Evolutionary conservation across 2,113 vertebrate species (phyloP), one percentile per base, ranked within the genome.

Genomic region (Bos javanicus): DNA sequence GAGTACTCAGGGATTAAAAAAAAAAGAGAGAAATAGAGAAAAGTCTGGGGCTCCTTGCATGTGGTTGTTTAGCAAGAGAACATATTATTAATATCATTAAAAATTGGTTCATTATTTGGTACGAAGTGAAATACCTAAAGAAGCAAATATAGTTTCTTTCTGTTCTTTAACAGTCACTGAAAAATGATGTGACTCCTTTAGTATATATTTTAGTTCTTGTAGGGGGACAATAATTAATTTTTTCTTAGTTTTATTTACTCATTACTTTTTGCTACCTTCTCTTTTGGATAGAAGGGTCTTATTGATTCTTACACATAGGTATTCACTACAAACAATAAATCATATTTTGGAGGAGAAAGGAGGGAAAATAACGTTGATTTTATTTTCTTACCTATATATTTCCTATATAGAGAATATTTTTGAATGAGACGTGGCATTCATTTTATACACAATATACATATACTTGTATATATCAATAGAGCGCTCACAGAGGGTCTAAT

Each of bases 61-160:
- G 4, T 33, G 12, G 3, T 87, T 96, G 36, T 95, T 97, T 54
- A 80, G 15, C 33, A 74, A 90, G 28, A 83, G 30, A 46, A 54
- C 46, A 6, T 54, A 33, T 96, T 90, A 87, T 81, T 94, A 90
- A 96, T 80, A 26, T 50, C 62, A 54, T 21, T 88, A 88, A 88
- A 98, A 94, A 87, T 48, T 26, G 50, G 8, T 93, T 97, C 74
- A 78, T 94, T 87, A 59, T 78, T 92, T 85, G n/a, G 17, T 89
- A n/a, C 26, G 50, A 95, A 95, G 57, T 9, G 56, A 93, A 94
- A 80, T 52, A 59, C 50, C 80, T 46, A 62, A 87, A 60, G 43
- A 50, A 87, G 12, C 36, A 90, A 92, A 90, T 71, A 21, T 62
- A 4, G 21, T 43, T 94, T 85, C 11, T 87, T 91, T 95, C 48